These are phyloP conservation scores for Trichomycterus rosablanca DNA, from an alignment of 2,113 vertebrate genomes.

Conservation along the genomic window DNA sequence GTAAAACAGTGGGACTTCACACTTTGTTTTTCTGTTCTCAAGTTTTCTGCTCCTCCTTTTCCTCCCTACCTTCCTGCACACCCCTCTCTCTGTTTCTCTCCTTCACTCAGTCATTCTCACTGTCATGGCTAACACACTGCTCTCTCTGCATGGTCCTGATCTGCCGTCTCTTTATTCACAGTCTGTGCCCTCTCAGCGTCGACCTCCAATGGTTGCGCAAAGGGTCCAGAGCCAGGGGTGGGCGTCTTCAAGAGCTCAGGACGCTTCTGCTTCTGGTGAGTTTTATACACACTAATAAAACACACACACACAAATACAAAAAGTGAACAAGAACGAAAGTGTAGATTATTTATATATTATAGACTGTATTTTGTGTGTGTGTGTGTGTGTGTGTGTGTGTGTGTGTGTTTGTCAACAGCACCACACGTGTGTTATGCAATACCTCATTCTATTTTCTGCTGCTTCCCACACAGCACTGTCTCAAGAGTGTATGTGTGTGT, in stretches of 20 bases:
- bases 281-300: constrained; percentile 19
- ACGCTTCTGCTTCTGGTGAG: neutral
- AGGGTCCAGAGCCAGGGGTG: neutral
- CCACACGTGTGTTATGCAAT: neutral
- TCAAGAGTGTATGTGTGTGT: neutral
- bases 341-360: too few species aligned
- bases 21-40: neutral
- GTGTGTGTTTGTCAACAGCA: too few species aligned
- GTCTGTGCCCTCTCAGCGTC: neutral
- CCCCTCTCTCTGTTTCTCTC: neutral
- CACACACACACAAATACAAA: neutral
- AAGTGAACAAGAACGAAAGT: too few species aligned
- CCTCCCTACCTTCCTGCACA: constrained; percentile 9
- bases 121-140: neutral
- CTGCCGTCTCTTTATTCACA: neutral
- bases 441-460: neutral
- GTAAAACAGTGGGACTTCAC: neutral
- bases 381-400: too few species aligned
- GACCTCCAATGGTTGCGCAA: neutral
- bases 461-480: neutral
- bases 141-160: neutral
- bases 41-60: neutral
- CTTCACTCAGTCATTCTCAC: neutral
- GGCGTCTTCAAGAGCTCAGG: neutral
- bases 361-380: too few species aligned